These are phyloP conservation scores for Drosophila kokeensis DNA, from an alignment of 2,888 invertebrate genomes.

Conservation along the genomic window DNA sequence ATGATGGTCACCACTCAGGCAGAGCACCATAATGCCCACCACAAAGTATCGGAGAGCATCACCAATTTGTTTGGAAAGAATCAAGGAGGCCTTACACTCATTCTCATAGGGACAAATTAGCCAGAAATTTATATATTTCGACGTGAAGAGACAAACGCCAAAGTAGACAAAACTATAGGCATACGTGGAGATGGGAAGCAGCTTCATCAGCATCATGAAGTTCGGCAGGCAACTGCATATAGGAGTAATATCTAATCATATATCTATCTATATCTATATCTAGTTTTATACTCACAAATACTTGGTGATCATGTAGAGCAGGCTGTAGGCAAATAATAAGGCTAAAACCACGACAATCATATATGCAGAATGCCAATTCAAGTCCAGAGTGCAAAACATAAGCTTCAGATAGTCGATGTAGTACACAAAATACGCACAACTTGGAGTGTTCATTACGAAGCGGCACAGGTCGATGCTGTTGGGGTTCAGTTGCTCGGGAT, in stretches of 20 bases:
- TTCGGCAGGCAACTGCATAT: constrained; percentile 58
- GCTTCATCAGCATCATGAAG: constrained; percentile 40
- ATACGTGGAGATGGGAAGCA: constrained; percentile 38
- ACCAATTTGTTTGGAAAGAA: constrained; percentile 24
- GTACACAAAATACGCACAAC: constrained; percentile 24
- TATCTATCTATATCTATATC: neutral
- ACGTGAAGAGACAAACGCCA: constrained; percentile 26
- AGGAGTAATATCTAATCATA: neutral
- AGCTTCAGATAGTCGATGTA: constrained; percentile 26
- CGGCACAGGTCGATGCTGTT: constrained; percentile 29
- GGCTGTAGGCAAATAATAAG: neutral
- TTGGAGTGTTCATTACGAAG: neutral
- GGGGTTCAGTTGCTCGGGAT: neutral
- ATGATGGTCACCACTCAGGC: constrained; percentile 30
- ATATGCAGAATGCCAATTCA: constrained; percentile 14
- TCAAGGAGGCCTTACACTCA: constrained; percentile 14
- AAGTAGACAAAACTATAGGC: constrained; percentile 32
- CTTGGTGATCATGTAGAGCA: constrained; percentile 22
- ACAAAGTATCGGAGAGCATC: constrained; percentile 30
- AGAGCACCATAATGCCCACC: constrained; percentile 41
- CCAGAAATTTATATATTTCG: constrained; percentile 21
- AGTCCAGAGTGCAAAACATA: constrained; percentile 17
- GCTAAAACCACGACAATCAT: neutral
- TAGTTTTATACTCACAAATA: constrained; percentile 42
- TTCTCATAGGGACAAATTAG: neutral